These are phyloP conservation scores for Telenomus remus DNA, from an alignment of 1,140 invertebrate genomes.

Conservation along the genomic window DNA sequence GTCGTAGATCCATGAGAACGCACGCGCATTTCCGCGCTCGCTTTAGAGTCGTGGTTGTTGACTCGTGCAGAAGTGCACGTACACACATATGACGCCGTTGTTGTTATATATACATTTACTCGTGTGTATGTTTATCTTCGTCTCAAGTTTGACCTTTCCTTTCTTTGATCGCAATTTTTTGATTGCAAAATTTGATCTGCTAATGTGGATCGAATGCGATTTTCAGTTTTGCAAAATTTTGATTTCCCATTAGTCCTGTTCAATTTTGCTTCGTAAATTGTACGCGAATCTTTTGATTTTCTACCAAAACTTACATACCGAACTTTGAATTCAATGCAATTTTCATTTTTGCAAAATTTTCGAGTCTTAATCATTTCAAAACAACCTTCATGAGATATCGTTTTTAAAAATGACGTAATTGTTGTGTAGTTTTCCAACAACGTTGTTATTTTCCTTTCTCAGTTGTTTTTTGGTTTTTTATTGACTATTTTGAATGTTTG, in stretches of 20 bases:
- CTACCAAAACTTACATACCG: no score
- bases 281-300: no score
- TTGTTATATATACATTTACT: neutral
- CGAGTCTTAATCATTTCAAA: no score
- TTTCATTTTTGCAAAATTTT: no score
- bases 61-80: conserved; percentile 7
- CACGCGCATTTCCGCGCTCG: conserved; percentile 24
- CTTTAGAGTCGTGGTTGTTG: conserved; percentile 17
- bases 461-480: neutral
- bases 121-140: conserved; percentile 15
- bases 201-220: no score
- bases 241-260: no score
- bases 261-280: no score
- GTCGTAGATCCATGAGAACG: conserved; percentile 23
- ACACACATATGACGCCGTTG: conserved; percentile 8
- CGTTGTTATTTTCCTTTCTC: neutral
- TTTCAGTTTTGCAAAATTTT: no score
- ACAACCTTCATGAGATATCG: no score
- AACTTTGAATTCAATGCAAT: no score
- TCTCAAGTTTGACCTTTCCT: conserved; percentile 38
- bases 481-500: conserved; percentile 33
- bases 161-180: neutral
- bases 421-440: neutral
- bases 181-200: no score
- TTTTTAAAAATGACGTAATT: no score